These are phyloP conservation scores for Drosophila robusta DNA, from an alignment of 2,888 invertebrate species.

Conservation along the genomic window DNA sequence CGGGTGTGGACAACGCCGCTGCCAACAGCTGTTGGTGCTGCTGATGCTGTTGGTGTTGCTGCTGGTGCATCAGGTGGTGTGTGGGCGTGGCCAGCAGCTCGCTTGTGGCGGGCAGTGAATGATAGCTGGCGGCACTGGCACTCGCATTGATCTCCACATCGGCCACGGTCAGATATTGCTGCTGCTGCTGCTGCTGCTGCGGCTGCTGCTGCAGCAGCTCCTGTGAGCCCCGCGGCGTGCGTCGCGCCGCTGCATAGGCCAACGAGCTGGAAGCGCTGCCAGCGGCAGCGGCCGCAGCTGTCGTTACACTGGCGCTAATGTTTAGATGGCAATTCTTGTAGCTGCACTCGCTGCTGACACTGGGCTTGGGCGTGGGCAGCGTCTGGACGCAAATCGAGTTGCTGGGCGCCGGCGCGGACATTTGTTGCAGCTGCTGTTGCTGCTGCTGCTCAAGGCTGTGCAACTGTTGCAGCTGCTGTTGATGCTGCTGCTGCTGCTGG, in stretches of 20 bases:
- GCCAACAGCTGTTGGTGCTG: slow-evolving; percentile 64
- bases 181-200: slow-evolving; percentile 64
- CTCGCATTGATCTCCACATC: slow-evolving; percentile 81
- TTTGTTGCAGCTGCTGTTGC: slow-evolving; percentile 60
- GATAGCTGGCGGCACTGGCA: slow-evolving; percentile 73
- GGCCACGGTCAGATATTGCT: slow-evolving; percentile 81
- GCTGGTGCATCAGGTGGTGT: slow-evolving; percentile 56
- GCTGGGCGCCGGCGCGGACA: slow-evolving; percentile 52
- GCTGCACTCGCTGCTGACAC: slow-evolving; percentile 77
- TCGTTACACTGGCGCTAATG: slow-evolving; percentile 72
- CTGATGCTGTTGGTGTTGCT: slow-evolving; percentile 56
- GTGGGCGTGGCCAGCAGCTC: slow-evolving; percentile 75
- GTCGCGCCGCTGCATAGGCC: slow-evolving; percentile 53
- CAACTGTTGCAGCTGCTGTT: slow-evolving; percentile 64
- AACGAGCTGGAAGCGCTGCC: slow-evolving; percentile 47
- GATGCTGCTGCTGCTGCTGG: slow-evolving; percentile 58
- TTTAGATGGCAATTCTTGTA: slow-evolving; percentile 85
- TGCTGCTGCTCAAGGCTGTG: slow-evolving; percentile 43
- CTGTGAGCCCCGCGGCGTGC: slow-evolving; percentile 73
- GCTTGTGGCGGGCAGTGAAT: slow-evolving; percentile 56
- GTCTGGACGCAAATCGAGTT: slow-evolving; percentile 69
- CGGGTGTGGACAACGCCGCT: slow-evolving; percentile 70
- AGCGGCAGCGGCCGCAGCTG: slow-evolving; percentile 53
- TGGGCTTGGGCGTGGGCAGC: slow-evolving; percentile 63
- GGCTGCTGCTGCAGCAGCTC: slow-evolving; percentile 70